Evolutionary conservation across 2,113 vertebrate genomes (phyloP), one percentile per base, ranked within the genome.

Genomic region (Pelmatolapia mariae): DNA sequence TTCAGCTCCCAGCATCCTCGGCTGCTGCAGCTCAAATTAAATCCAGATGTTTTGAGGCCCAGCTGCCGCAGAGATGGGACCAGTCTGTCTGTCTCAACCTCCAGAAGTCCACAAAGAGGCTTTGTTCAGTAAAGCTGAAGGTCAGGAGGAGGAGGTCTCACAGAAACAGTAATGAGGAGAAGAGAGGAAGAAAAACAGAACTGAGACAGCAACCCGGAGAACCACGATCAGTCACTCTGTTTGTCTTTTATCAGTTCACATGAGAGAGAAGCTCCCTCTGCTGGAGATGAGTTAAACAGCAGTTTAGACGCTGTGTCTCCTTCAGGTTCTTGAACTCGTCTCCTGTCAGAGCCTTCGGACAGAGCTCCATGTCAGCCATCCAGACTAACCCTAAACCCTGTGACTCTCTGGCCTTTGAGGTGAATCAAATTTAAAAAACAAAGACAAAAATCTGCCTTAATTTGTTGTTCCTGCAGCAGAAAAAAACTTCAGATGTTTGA

Each of bases 41-140:
- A 43, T 84, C 92, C 94, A 96, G 95, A 95, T 96, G 95, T 95
- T 86, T 66, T 16, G 5, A 56, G 45, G 53, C 63, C 78, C 24
- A 29, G 31, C n/a, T 15, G 16, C 83, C 71, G n/a, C 43, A 56
- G 84, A 54, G 33, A 89, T 80, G 1, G 57, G 61, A 68, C 84
- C 8, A 8, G 82, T 90, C 18, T 82, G 91, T 94, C 84, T 54
- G 89, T 91, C 80, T 57, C 80, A 94, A 83, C 90, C 82, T 87
- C 31, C 22, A 24, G 2, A 88, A 84, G 61, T 66, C 29, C 18
- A 84, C 83, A 89, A 86, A 83, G 57, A 31, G 8, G 4, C 79
- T 82, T 73, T 95, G 89, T 86, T 66, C 53, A 43, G 54, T 59
- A 26, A 43, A 47, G 24, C 80, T 36, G 43, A 52, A 84, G 38